phyloP scores from a whole-genome alignment of 92 coral and sea anemone species.

The Meandrina meandrites region DNA sequence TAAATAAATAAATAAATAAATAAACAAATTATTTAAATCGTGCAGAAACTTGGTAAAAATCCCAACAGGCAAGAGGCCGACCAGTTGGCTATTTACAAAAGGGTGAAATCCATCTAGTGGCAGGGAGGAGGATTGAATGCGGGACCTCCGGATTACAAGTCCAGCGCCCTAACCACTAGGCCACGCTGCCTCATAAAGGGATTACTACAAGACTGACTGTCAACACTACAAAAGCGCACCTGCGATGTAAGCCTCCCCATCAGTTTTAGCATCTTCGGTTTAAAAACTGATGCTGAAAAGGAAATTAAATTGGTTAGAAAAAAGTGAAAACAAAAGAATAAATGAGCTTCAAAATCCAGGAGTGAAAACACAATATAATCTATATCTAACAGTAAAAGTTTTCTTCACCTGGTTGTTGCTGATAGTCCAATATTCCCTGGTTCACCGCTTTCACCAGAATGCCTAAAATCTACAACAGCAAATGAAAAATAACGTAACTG shows the following conservation, averaged over 20 bases:
- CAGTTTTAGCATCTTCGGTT: conserved; percentile 68
- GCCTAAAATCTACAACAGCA: conserved; percentile 66
- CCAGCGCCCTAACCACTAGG: too few relatives aligned
- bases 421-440: conserved; percentile 66
- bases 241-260: conserved; percentile 87
- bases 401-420: conserved; percentile 74
- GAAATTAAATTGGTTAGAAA: not conserved
- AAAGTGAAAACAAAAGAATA: not conserved
- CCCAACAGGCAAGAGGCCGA: too few relatives aligned
- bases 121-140: too few relatives aligned
- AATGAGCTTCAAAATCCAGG: not conserved
- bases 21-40: too few relatives aligned
- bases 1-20: too few relatives aligned
- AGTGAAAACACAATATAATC: not conserved
- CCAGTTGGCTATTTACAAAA: too few relatives aligned
- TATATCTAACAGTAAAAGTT: not conserved
- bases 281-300: conserved; percentile 67
- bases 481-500: not conserved
- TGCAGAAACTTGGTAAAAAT: too few relatives aligned
- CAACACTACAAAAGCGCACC: conserved; percentile 41
- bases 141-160: too few relatives aligned
- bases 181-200: too few relatives aligned
- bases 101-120: too few relatives aligned
- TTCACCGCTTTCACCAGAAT: conserved; percentile 82
- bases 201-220: too few relatives aligned